Evolutionary conservation across 2,797 vertebrate species (phyloP).

Genomic region (Chromobotia macracanthus): DNA sequence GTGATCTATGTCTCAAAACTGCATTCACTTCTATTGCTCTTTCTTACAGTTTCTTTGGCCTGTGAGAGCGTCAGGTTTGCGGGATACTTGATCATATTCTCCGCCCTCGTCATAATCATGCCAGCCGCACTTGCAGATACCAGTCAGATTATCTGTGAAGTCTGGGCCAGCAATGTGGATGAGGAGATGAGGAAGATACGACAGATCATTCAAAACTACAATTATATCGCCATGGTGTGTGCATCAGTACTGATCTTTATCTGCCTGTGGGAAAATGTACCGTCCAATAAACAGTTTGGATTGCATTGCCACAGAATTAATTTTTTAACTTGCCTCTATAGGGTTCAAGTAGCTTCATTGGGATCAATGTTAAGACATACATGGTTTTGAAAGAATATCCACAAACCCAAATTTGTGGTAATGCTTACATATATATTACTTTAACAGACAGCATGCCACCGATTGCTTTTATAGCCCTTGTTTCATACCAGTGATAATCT

Average conservation of each 20-base stretch:
- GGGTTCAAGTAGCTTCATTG: too few relatives aligned
- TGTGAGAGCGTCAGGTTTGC: constrained; percentile 20
- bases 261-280: background rate
- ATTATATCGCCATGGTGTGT: constrained; percentile 94
- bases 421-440: too few relatives aligned
- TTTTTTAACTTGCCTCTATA: too few relatives aligned
- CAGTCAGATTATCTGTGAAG: constrained; percentile 98
- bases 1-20: background rate
- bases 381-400: too few relatives aligned
- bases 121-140: constrained; percentile 96
- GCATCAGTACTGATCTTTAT: background rate
- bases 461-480: too few relatives aligned
- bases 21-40: background rate
- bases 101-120: constrained; percentile 79
- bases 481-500: too few relatives aligned
- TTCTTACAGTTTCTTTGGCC: constrained; percentile 3
- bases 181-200: constrained; percentile 98
- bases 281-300: too few relatives aligned
- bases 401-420: too few relatives aligned
- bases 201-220: constrained; percentile 94
- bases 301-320: too few relatives aligned
- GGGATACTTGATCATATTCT: constrained; percentile 41
- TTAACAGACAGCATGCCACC: too few relatives aligned
- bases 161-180: constrained; percentile 98
- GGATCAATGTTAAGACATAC: too few relatives aligned